phyloP scores from a whole-genome alignment of 2,888 invertebrate species.

The Carcina quercana region DNA sequence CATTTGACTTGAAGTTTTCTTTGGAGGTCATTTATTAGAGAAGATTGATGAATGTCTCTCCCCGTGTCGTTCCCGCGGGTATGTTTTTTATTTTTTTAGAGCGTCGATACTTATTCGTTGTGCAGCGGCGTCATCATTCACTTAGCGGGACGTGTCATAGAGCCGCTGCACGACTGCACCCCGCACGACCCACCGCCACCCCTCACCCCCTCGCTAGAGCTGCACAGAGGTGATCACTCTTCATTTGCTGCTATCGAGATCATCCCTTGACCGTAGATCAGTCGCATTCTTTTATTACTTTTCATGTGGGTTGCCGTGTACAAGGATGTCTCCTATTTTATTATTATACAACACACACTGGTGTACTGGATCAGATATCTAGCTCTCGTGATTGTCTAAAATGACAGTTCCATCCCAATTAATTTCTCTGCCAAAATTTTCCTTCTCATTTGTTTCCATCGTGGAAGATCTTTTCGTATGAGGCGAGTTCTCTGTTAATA shows the following conservation, averaged over 20 bases:
- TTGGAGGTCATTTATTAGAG: background rate
- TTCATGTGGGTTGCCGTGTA: no score
- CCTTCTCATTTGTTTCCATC: conserved; percentile 74
- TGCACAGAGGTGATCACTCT: conserved; percentile 68
- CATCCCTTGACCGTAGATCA: conserved; percentile 41
- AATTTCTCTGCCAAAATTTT: conserved; percentile 68
- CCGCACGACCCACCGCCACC: conserved; percentile 22
- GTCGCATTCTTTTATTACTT: no score
- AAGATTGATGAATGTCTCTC: background rate
- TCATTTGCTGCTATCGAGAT: conserved; percentile 54
- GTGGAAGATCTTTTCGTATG: conserved; percentile 72
- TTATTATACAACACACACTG: no score
- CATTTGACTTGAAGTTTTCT: conserved; percentile 12
- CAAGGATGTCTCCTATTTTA: no score
- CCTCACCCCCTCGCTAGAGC: conserved; percentile 10
- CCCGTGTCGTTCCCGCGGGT: background rate
- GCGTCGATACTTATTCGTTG: background rate
- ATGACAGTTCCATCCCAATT: conserved; percentile 58
- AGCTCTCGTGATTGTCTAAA: background rate
- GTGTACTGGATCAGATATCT: no score
- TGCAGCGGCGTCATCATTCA: conserved; percentile 48
- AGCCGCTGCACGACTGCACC: conserved; percentile 18
- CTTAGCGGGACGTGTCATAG: conserved; percentile 58
- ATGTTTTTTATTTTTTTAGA: conserved; percentile 1
- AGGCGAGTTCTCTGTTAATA: conserved; percentile 73